These are phyloP conservation scores for Lapara coniferarum DNA, from an alignment of 2,888 invertebrate species.

Conservation along the genomic window DNA sequence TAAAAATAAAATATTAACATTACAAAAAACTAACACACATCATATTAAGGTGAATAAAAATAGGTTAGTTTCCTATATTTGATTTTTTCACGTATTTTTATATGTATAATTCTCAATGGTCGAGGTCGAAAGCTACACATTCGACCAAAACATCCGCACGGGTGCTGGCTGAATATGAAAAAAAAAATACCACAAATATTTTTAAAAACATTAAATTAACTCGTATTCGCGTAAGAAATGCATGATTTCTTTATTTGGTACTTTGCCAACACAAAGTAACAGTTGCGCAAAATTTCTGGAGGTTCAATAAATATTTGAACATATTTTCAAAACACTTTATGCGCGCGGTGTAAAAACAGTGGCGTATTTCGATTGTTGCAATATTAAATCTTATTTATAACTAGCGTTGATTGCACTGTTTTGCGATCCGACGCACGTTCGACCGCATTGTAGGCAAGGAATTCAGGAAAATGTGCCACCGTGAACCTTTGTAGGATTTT, in stretches of 20 bases:
- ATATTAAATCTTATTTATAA: conserved; percentile 13
- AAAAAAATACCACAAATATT: background rate
- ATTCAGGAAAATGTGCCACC: background rate
- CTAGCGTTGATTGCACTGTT: conserved; percentile 12
- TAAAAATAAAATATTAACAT: too few species aligned
- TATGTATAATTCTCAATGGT: too few species aligned
- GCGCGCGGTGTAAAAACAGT: background rate
- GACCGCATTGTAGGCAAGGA: background rate
- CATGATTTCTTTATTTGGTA: background rate
- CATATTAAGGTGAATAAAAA: too few species aligned
- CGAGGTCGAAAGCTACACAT: too few species aligned
- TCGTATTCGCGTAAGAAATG: background rate
- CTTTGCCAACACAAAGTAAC: background rate
- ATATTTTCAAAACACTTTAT: conserved; percentile 3
- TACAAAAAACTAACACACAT: too few species aligned
- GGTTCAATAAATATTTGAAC: background rate
- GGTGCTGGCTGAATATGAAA: too few species aligned
- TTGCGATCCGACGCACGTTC: conserved; percentile 9
- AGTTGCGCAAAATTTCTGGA: background rate
- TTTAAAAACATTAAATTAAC: background rate
- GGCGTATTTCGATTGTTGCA: conserved; percentile 3
- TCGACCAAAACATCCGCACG: too few species aligned
- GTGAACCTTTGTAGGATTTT: background rate
- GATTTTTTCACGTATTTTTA: too few species aligned
- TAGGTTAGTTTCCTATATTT: too few species aligned